Conservation (phyloP, 1,140 invertebrate species). For the Drosophila kepulauana region DNA sequence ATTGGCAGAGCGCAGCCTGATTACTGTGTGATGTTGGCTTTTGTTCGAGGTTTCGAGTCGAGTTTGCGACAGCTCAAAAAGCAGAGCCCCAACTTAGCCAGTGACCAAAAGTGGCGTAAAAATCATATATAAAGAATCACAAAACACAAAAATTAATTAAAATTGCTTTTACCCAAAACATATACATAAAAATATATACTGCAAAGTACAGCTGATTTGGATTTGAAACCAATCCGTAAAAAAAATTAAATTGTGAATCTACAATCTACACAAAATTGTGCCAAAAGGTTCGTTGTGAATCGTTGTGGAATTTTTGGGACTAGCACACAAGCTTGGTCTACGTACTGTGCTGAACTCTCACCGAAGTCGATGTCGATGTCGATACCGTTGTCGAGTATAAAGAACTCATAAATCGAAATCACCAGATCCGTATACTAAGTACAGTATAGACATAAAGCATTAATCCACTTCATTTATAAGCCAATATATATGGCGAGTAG, state of each 20-base stretch:
- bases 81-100: slow-evolving; percentile 54
- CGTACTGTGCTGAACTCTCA: slow-evolving; percentile 57
- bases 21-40: slow-evolving; percentile 57
- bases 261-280: slow-evolving; percentile 16
- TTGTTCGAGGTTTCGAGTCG: slow-evolving; percentile 80
- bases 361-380: slow-evolving; percentile 3
- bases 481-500: slow-evolving; percentile 60
- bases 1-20: slow-evolving; percentile 54
- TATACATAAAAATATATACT: slow-evolving; percentile 4
- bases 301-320: slow-evolving; percentile 29
- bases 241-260: slow-evolving; percentile 6
- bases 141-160: slow-evolving; percentile 8
- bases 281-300: slow-evolving; percentile 19
- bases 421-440: slow-evolving; percentile 53
- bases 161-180: background rate
- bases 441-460: slow-evolving; percentile 35
- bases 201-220: slow-evolving; percentile 6
- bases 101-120: slow-evolving; percentile 66
- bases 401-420: slow-evolving; percentile 54
- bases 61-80: slow-evolving; percentile 55
- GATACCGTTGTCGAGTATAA: slow-evolving; percentile 46
- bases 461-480: slow-evolving; percentile 19
- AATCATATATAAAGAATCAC: slow-evolving; percentile 11
- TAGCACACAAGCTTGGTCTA: slow-evolving; percentile 13
- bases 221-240: slow-evolving; percentile 8